phyloP scores from a whole-genome alignment of 2,113 vertebrate species.

The Chloebia gouldiae region DNA sequence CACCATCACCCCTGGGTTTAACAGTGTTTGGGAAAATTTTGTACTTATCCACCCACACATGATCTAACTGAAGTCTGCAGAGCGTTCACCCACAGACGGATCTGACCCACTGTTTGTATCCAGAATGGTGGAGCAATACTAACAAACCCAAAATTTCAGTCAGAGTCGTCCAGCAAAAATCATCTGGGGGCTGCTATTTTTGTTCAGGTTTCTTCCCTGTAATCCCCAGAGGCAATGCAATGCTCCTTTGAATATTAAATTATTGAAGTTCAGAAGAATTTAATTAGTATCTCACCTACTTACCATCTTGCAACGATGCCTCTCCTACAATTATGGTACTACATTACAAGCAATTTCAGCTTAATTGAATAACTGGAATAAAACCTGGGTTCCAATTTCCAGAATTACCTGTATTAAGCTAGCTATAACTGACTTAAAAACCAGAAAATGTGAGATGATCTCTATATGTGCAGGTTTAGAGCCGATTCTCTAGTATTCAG shows the following conservation, averaged over 20 bases:
- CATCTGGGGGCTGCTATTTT: background rate
- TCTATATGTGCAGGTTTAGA: background rate
- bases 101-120: background rate
- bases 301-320: background rate
- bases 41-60: constrained; percentile 26
- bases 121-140: background rate
- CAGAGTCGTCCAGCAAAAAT: background rate
- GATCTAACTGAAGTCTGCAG: constrained; percentile 1
- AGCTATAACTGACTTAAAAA: background rate
- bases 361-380: constrained; percentile 40
- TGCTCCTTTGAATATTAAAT: constrained; percentile 22
- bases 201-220: background rate
- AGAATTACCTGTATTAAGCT: constrained; percentile 2
- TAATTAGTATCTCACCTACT: constrained; percentile 66
- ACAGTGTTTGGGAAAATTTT: constrained; percentile 40
- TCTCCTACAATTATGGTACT: background rate
- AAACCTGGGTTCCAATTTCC: constrained; percentile 37
- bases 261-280: constrained; percentile 26
- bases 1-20: background rate
- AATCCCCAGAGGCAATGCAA: background rate
- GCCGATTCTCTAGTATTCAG: background rate
- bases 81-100: background rate
- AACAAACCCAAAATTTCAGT: background rate
- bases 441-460: background rate
- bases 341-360: constrained; percentile 5